A percentile compares a stretch with the other conserved stretches of the same genome.
Conservation (phyloP, 2,113 vertebrate species). For the Crotophaga sulcirostris region DNA sequence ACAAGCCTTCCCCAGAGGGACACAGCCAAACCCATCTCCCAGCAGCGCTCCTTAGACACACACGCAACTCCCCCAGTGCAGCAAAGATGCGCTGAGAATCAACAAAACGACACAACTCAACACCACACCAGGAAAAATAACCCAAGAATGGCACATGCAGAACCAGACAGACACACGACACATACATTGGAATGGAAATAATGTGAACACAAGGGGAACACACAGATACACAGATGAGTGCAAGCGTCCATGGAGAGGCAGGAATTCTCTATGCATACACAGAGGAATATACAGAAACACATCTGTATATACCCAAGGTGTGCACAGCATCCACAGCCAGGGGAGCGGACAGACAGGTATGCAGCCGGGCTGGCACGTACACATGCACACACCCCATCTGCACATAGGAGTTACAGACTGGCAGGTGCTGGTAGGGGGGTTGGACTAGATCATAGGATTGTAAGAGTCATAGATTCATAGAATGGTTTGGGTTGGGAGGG, state of each 20-base stretch:
- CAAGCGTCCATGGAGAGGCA: accelerated
- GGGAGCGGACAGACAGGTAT: neutral
- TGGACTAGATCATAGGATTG: no score
- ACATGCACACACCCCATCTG: no score
- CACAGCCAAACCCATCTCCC: accelerated
- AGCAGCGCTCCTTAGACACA: accelerated
- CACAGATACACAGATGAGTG: accelerated
- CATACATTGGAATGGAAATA: accelerated
- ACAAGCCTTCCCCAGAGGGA: neutral
- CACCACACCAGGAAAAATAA: neutral
- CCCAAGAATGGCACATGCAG: accelerated
- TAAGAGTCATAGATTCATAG: no score
- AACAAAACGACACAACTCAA: accelerated
- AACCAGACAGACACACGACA: accelerated
- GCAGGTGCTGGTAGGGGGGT: no score
- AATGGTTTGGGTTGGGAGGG: no score
- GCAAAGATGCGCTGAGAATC: accelerated
- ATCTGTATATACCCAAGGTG: accelerated
- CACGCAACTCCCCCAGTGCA: neutral
- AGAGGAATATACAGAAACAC: neutral
- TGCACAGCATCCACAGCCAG: no score
- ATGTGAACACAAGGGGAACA: neutral
- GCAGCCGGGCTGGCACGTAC: neutral
- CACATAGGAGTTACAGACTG: no score
- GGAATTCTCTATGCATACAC: neutral